Percentiles rank a stretch among this genome's conserved stretches.
Evolutionary conservation across 2,113 vertebrate genomes (phyloP).

Genomic region (Cervus canadensis): DNA sequence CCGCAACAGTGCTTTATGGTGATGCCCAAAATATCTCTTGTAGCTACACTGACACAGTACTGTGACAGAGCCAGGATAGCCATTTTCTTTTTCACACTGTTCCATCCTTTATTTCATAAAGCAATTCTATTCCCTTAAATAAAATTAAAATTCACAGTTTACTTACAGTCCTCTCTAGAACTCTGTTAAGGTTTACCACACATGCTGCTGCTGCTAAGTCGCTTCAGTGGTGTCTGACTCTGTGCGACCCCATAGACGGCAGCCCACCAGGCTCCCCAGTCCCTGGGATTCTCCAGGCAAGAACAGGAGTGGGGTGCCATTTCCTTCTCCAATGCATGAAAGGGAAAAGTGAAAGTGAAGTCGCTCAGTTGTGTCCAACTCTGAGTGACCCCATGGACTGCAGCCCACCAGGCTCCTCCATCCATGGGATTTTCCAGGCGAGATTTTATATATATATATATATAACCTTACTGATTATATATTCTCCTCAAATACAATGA

Average conservation of each 20-base stretch:
- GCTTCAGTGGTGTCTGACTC: fast-evolving
- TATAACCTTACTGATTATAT: background rate
- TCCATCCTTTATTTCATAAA: background rate
- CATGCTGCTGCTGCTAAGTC: too few relatives aligned
- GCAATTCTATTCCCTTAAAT: background rate
- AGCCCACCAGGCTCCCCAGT: too few relatives aligned
- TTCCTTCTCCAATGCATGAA: too few relatives aligned
- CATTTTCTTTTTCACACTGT: background rate
- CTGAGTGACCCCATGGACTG: too few relatives aligned
- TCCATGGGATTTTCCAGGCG: too few relatives aligned
- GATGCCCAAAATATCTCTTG: background rate
- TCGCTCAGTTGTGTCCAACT: too few relatives aligned
- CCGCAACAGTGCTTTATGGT: background rate
- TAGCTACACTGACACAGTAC: background rate
- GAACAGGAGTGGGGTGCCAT: too few relatives aligned
- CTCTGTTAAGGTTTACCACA: background rate
- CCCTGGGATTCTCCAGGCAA: too few relatives aligned
- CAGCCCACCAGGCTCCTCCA: too few relatives aligned
- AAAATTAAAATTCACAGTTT: background rate
- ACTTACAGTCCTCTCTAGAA: background rate
- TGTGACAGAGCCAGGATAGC: background rate
- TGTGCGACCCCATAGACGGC: too few relatives aligned
- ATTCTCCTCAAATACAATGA: background rate
- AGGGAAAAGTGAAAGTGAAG: too few relatives aligned
- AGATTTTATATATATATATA: too few relatives aligned